phyloP scores from a whole-genome alignment of 35 echinoderm and acorn worm genomes.

The Patiria miniata region DNA sequence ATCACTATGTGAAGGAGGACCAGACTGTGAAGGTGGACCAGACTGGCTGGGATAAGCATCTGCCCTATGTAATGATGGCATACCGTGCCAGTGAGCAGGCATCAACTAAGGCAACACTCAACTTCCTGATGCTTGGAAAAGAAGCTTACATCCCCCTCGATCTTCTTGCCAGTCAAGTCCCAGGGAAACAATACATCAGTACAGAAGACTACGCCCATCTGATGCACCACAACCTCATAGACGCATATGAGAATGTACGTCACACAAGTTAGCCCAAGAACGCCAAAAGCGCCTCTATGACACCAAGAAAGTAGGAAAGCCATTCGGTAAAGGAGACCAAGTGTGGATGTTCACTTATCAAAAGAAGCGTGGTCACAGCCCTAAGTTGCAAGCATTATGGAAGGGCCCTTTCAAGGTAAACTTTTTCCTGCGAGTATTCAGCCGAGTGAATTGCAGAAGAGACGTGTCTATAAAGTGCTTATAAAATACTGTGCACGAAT shows the following conservation, averaged over 20 bases:
- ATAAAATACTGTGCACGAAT: too few relatives aligned
- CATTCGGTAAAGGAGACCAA: neutral
- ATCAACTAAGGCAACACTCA: too few relatives aligned
- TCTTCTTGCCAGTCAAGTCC: too few relatives aligned
- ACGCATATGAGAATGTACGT: neutral
- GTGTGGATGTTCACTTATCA: neutral
- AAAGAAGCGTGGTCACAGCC: neutral
- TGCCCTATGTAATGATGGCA: neutral
- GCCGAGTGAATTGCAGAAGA: neutral
- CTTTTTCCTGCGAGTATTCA: neutral
- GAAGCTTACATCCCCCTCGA: too few relatives aligned
- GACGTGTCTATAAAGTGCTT: neutral
- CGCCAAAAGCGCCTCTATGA: neutral
- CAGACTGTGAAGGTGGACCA: too few relatives aligned
- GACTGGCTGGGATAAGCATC: neutral
- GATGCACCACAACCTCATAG: neutral
- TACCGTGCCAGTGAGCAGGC: neutral
- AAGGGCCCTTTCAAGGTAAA: neutral
- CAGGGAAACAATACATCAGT: too few relatives aligned
- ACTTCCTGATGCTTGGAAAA: too few relatives aligned
- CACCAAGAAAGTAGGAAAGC: neutral
- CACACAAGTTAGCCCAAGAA: neutral
- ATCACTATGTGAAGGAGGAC: neutral
- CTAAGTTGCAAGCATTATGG: neutral
- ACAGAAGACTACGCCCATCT: neutral